phyloP scores from a whole-genome alignment of 2,113 vertebrate species.

The Larimichthys polyactis region DNA sequence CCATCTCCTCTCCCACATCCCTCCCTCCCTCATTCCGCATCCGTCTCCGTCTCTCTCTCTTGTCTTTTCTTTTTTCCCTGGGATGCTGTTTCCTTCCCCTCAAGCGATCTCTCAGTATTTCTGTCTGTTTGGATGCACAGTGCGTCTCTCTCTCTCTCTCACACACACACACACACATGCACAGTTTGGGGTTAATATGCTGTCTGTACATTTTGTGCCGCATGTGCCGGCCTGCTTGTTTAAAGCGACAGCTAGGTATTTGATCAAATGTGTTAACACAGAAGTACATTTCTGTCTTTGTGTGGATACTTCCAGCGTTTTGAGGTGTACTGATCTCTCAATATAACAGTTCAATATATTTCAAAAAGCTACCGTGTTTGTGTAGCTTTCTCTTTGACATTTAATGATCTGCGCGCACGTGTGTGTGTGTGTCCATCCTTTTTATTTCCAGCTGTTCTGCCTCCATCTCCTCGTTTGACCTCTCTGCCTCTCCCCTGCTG shows the following conservation, averaged over 20 bases:
- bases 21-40: slow-evolving; percentile 28
- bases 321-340: neutral
- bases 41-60: slow-evolving; percentile 14
- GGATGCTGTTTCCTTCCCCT: slow-evolving; percentile 48
- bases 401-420: neutral
- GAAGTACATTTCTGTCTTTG: no score
- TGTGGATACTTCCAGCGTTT: neutral
- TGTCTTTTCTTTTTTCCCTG: neutral
- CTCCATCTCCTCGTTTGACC: slow-evolving; percentile 66
- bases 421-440: neutral
- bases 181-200: slow-evolving; percentile 25
- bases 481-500: slow-evolving; percentile 2
- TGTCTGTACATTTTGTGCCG: slow-evolving; percentile 66
- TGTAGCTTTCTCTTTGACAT: slow-evolving; percentile 20
- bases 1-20: slow-evolving; percentile 37
- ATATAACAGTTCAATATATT: neutral
- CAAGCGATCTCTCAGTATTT: slow-evolving; percentile 47
- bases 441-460: slow-evolving; percentile 35
- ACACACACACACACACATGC: neutral
- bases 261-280: neutral
- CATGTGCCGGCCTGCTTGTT: neutral
- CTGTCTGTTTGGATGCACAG: slow-evolving; percentile 42
- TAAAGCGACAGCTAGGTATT: neutral
- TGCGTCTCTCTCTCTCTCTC: slow-evolving; percentile 15
- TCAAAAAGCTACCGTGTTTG: neutral